These are phyloP conservation scores for Meteorus cinctellus DNA, from an alignment of 2,888 invertebrate species.

Conservation along the genomic window DNA sequence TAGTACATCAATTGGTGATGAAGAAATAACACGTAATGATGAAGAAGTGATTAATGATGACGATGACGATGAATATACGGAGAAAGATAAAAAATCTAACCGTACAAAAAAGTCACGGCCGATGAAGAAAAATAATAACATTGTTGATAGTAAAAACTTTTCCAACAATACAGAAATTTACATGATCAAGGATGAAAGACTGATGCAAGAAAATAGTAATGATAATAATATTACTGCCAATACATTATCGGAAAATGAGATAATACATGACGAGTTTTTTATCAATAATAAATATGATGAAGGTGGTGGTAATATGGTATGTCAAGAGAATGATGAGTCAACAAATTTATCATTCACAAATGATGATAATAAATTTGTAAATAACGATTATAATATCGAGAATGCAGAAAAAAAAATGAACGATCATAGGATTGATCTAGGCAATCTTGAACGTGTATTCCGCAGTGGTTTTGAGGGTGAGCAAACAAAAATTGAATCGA, in stretches of 20 bases:
- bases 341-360: conserved; percentile 57
- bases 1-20: conserved; percentile 61
- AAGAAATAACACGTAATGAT: conserved; percentile 52
- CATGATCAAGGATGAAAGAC: conserved; percentile 42
- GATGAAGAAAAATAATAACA: conserved; percentile 53
- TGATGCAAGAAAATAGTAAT: conserved; percentile 36
- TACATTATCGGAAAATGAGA: conserved; percentile 27
- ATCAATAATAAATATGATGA: conserved; percentile 51
- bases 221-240: conserved; percentile 52
- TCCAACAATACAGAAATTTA: conserved; percentile 53
- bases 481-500: conserved; percentile 59
- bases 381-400: conserved; percentile 58
- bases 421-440: conserved; percentile 67
- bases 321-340: conserved; percentile 52
- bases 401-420: conserved; percentile 50
- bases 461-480: conserved; percentile 63
- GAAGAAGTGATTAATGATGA: conserved; percentile 44
- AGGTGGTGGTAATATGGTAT: background rate
- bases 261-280: conserved; percentile 50
- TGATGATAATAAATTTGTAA: conserved; percentile 57
- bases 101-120: conserved; percentile 48
- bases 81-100: conserved; percentile 53
- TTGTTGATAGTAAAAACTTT: conserved; percentile 50
- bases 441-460: conserved; percentile 67
- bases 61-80: conserved; percentile 49